A percentile compares a stretch with the other conserved stretches of the same genome.
These are phyloP conservation scores for Actinia tenebrosa DNA, from an alignment of 64 coral and sea anemone genomes.

Conservation along the genomic window DNA sequence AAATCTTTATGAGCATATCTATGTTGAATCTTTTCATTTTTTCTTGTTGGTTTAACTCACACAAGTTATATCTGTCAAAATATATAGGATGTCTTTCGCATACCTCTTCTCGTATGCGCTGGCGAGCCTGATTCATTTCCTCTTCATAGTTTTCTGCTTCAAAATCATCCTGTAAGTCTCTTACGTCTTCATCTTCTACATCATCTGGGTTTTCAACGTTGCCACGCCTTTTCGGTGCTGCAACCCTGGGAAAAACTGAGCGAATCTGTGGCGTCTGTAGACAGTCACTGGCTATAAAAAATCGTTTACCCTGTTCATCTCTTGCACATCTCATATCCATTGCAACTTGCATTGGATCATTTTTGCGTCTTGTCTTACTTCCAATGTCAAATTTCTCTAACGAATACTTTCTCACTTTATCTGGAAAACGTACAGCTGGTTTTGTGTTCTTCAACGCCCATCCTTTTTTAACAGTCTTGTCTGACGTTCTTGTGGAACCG, in stretches of 20 bases:
- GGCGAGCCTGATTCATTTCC: not conserved
- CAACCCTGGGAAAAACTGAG: slow-evolving; percentile 19
- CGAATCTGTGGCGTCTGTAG: slow-evolving; percentile 32
- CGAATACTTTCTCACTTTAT: slow-evolving; percentile 24
- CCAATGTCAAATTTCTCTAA: slow-evolving; percentile 28
- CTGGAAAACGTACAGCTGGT: slow-evolving; percentile 23
- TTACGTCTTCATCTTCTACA: slow-evolving; percentile 5
- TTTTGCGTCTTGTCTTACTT: slow-evolving; percentile 5
- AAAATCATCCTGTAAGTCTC: slow-evolving; percentile 2
- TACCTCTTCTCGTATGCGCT: not conserved
- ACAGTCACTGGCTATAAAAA: slow-evolving; percentile 26
- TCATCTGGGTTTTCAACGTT: slow-evolving; percentile 4
- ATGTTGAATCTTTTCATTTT: slow-evolving; percentile 17
- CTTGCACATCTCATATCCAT: slow-evolving; percentile 36
- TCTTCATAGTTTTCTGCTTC: slow-evolving; percentile 29
- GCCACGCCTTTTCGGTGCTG: not conserved
- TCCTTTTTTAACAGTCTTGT: not conserved
- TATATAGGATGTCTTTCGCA: slow-evolving; percentile 23
- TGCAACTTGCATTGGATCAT: slow-evolving; percentile 22
- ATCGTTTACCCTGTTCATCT: slow-evolving; percentile 21
- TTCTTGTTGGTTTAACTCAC: slow-evolving; percentile 18
- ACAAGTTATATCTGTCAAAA: slow-evolving; percentile 19
- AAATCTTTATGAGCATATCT: slow-evolving; percentile 8
- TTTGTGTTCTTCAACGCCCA: slow-evolving; percentile 28
- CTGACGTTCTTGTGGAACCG: too few species aligned